These are phyloP conservation scores for Emydocephalus ijimae DNA, from an alignment of 2,113 vertebrate species.

Conservation along the genomic window DNA sequence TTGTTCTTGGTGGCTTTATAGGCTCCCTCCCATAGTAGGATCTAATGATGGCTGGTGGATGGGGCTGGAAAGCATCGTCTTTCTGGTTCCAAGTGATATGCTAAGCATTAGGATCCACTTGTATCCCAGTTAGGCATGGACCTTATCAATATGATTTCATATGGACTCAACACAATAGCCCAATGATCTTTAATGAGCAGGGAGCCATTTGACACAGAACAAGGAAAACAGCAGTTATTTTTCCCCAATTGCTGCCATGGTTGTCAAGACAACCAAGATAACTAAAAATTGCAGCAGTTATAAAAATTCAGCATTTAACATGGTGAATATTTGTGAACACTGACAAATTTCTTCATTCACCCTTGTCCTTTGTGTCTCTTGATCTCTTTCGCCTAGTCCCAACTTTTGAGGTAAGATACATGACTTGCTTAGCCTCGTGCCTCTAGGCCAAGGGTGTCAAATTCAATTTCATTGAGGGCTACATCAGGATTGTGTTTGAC, in stretches of 20 bases:
- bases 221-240: neutral
- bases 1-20: neutral
- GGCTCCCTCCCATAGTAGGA: conserved; percentile 24
- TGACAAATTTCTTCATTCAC: neutral
- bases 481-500: too few relatives aligned
- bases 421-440: neutral
- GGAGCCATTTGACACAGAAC: neutral
- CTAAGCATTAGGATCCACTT: neutral
- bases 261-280: conserved; percentile 20
- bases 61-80: neutral
- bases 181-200: conserved; percentile 17
- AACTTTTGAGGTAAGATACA: neutral
- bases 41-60: conserved; percentile 3
- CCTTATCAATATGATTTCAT: neutral
- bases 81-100: neutral
- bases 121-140: neutral
- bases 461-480: too few relatives aligned
- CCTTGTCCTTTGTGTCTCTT: neutral
- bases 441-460: neutral
- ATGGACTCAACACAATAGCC: conserved; percentile 20
- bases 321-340: neutral
- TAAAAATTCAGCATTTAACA: neutral
- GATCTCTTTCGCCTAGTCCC: neutral
- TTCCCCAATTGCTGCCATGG: neutral
- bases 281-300: conserved; percentile 15